Evolutionary conservation across 2,888 invertebrate species (phyloP).

Genomic region (Drosophila kambysellisi): DNA sequence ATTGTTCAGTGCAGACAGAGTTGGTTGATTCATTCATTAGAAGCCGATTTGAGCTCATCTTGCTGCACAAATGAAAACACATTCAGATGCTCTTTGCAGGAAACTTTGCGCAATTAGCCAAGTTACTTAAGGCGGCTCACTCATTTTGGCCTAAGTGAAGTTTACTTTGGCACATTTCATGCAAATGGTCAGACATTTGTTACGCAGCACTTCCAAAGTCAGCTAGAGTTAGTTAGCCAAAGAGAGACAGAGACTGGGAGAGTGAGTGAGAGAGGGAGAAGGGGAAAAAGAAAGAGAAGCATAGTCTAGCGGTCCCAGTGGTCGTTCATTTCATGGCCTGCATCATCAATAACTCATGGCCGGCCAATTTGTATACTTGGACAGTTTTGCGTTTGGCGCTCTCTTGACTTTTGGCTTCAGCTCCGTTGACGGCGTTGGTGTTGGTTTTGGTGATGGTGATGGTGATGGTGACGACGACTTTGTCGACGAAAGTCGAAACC

Average conservation of each 20-base stretch:
- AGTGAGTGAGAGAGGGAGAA: no score
- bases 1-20: not conserved
- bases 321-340: conserved; percentile 75
- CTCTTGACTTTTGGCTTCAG: conserved; percentile 72
- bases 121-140: conserved; percentile 32
- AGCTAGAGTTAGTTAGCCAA: conserved; percentile 34
- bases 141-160: conserved; percentile 31
- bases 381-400: conserved; percentile 72
- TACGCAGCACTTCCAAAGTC: conserved; percentile 38
- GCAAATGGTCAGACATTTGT: conserved; percentile 69
- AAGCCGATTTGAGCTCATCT: conserved; percentile 13
- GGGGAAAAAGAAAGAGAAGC: not conserved
- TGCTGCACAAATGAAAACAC: conserved; percentile 17
- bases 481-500: conserved; percentile 48
- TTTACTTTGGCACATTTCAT: conserved; percentile 50
- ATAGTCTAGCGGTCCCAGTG: conserved; percentile 43
- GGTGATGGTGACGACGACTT: conserved; percentile 36
- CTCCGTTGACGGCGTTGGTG: conserved; percentile 11
- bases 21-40: conserved; percentile 4
- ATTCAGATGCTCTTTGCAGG: conserved; percentile 27
- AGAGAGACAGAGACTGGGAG: not conserved
- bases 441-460: conserved; percentile 6
- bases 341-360: conserved; percentile 80
- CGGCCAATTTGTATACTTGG: conserved; percentile 79
- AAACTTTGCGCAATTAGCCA: conserved; percentile 56